Base-by-base conservation (phyloP, 2,888 invertebrate species). In the Eupithecia subfuscata region DNA sequence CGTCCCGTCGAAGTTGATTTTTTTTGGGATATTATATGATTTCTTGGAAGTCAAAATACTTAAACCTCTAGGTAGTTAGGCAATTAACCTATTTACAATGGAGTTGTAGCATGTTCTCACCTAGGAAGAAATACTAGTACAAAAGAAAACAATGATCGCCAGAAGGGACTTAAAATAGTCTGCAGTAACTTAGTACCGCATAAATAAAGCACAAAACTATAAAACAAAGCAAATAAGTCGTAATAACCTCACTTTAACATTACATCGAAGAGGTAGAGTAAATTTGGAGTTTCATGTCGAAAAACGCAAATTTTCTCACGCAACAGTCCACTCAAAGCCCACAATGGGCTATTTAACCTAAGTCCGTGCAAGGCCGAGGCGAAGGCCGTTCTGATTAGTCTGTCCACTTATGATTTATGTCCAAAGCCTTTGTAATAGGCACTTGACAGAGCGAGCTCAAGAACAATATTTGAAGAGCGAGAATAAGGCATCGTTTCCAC, bases 331-430 rank as follows among this genome's bases (percentile, higher is more conserved):
- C 68, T 68, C 34, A 12, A 9, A 11, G 30, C 14, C 18, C 12
- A 45, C 68, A 68, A 68, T 43, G n/a, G 68, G 22, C 68, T 43
- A 68, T 68, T 68, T 68, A 68, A 22, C 34, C 18, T 18, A 64
- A 64, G 64, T 64, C 9, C 16, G 22, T 11, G 1, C 68, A 68
- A 68, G 68, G 68, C 68, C 68, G 43, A 22, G 0, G 7, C 68
- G 22, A 68, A 68, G 68, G 68, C 22, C 68, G 22, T 68, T 43
- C 43, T 68, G 40, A 40, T 67, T 40, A 40, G n/a, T 12, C 40
- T n/a, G 68, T 68, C 68, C 68, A 68, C 68, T 68, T 68, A 68
- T 68, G 68, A 68, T 68, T 40, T 68, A 68, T n/a, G 34, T 6
- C 37, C 60, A 25, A 60, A 37, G 43, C 43, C 68, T 68, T 68